Conservation (phyloP, 2,797 vertebrate genomes). For the Setipinna tenuifilis region DNA sequence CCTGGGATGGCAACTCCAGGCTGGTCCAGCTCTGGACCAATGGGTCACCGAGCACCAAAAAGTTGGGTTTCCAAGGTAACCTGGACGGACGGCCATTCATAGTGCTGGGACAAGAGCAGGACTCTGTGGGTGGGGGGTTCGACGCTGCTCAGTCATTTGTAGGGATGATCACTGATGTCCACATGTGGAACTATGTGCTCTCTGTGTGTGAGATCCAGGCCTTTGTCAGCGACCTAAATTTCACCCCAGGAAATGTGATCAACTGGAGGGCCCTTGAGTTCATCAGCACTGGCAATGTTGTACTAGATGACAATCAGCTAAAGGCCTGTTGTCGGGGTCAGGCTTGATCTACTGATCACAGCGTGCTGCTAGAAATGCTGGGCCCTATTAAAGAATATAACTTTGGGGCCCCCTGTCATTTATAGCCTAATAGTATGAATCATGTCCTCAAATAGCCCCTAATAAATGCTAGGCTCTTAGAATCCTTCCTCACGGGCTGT, state of each 20-base stretch:
- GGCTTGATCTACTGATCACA: no score
- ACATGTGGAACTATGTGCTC: constrained; percentile 43
- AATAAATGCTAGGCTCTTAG: no score
- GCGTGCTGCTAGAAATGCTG: no score
- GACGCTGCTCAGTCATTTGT: constrained; percentile 53
- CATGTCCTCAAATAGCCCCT: no score
- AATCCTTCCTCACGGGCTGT: no score
- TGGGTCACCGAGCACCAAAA: constrained; percentile 22
- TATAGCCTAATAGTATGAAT: no score
- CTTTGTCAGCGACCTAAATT: constrained; percentile 3
- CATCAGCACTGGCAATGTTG: constrained; percentile 7
- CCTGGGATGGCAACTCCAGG: constrained; percentile 27
- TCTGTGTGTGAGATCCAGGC: constrained; percentile 37
- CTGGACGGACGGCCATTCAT: constrained; percentile 21
- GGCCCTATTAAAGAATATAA: no score
- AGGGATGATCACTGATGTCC: constrained; percentile 42
- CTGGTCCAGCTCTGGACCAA: constrained; percentile 36
- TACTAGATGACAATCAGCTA: not conserved
- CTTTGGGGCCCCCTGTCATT: no score
- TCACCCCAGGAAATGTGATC: constrained; percentile 31
- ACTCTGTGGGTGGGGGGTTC: constrained; percentile 38
- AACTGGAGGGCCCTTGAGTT: constrained; percentile 35
- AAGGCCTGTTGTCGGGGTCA: not conserved
- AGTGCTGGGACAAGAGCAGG: constrained; percentile 52
- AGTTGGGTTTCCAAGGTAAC: constrained; percentile 38